These are phyloP conservation scores for Phortica variegata DNA, from an alignment of 1,140 invertebrate genomes.

Conservation along the genomic window DNA sequence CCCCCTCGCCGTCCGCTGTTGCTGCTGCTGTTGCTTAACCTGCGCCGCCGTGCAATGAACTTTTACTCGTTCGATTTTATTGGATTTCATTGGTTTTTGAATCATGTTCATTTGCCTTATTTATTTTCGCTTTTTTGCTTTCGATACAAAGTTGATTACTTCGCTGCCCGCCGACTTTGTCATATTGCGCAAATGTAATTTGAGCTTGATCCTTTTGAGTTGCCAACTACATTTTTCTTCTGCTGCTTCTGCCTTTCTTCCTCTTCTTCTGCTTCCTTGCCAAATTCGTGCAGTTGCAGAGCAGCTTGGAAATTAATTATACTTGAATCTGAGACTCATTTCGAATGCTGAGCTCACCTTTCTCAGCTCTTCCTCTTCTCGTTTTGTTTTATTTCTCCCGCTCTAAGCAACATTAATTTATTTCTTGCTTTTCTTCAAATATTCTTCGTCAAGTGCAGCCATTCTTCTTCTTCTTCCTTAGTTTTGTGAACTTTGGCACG, in stretches of 20 bases:
- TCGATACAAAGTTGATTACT: too few species aligned
- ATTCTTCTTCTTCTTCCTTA: constrained; percentile 9
- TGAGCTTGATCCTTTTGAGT: constrained; percentile 5
- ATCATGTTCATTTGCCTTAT: constrained; percentile 19
- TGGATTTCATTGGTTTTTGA: constrained; percentile 50
- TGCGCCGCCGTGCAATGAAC: constrained; percentile 45
- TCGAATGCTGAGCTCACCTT: too few species aligned
- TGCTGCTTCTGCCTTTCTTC: too few species aligned
- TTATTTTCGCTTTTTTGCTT: constrained; percentile 11
- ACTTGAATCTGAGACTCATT: too few species aligned
- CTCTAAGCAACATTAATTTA: constrained; percentile 51
- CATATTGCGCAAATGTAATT: constrained; percentile 34
- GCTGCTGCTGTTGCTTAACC: constrained; percentile 4
- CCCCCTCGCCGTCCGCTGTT: too few species aligned
- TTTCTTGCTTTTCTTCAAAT: constrained; percentile 8
- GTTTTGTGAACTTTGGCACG: constrained; percentile 19
- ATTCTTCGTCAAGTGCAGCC: constrained; percentile 2
- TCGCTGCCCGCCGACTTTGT: too few species aligned
- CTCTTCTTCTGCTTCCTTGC: too few species aligned
- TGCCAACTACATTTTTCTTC: too few species aligned
- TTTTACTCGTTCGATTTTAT: constrained; percentile 20
- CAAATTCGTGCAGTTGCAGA: too few species aligned
- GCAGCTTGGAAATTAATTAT: too few species aligned
- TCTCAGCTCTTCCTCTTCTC: too few species aligned
- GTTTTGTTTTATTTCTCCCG: too few species aligned